Evolutionary conservation across 2,888 invertebrate genomes (phyloP), one percentile per base, ranked within the genome.

Genomic region (Aethes cnicana): DNA sequence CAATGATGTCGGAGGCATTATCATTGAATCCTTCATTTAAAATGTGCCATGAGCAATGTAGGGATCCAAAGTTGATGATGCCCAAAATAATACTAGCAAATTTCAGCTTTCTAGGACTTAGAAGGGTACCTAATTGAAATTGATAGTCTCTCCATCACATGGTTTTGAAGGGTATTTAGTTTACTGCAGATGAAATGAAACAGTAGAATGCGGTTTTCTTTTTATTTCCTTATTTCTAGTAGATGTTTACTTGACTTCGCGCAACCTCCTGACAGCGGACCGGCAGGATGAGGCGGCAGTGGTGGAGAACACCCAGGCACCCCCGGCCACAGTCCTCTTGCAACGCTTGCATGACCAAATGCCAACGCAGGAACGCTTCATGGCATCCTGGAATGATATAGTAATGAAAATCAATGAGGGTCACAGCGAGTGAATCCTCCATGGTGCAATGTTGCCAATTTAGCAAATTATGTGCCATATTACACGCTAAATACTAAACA

Each of bases 321-420:
- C 99, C 69, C 99, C 99, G 64, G 96, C 99, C 55, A 99, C 98
- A 41, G 96, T 95, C 79, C 99, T 96, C 82, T 97, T 97, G 89
- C 99, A 99, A 53, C 98, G 93, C 87, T 97, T 96, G 92, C 99
- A 99, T 26, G 95, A 93, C 99, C 99, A 99, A 81, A 99, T 99
- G 62, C 99, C 99, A 48, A 99, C 98, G 74, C 97, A 97, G 61
- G 94, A 94, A 64, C 99, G 93, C 85, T 98, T 99, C 99, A 99
- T 99, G 62, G 98, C 95, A 89, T 99, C 98, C 98, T 98, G 82
- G 39, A 41, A 44, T 16, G n/a, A 11, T 35, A 16, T 1, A 17
- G n/a, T 2, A 2, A 14, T 14, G 12, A 1, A 30, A 30, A 28
- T 11, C 11, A 11, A 26, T 5, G n/a, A 1, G 2, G n/a, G 26